These are phyloP conservation scores for Psittacus erithacus DNA, from an alignment of 2,113 vertebrate genomes.

Conservation along the genomic window DNA sequence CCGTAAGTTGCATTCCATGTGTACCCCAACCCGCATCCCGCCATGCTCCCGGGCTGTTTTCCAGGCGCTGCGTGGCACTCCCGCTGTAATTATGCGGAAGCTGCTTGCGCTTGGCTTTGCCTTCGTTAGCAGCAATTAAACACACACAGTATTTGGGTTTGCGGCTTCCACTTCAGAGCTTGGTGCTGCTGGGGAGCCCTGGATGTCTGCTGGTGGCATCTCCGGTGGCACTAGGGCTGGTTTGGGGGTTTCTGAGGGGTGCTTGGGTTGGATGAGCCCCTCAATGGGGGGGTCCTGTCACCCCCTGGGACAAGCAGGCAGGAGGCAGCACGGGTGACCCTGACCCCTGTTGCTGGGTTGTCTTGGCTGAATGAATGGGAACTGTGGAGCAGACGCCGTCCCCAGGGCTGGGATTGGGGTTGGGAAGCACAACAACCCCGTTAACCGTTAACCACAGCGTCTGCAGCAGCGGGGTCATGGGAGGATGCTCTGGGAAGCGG, in stretches of 20 bases:
- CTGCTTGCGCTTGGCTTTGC: not conserved
- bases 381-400: not conserved
- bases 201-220: not conserved
- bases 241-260: too few species aligned
- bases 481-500: not conserved
- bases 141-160: not conserved
- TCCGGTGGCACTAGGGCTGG: accelerated
- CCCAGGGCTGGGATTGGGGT: not conserved
- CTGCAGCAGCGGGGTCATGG: not conserved
- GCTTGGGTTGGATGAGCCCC: not conserved
- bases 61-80: not conserved
- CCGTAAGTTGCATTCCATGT: accelerated
- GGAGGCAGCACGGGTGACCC: not conserved
- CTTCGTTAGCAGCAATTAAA: not conserved
- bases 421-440: not conserved
- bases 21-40: not conserved
- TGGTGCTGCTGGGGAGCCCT: accelerated
- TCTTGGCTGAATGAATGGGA: not conserved
- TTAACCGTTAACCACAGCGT: not conserved
- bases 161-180: not conserved
- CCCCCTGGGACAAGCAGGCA: not conserved
- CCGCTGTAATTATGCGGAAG: not conserved
- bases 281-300: not conserved
- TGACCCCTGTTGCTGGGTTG: not conserved
- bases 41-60: not conserved